Percentiles rank a stretch among this genome's conserved stretches.
phyloP scores from a whole-genome alignment of 1,140 invertebrate genomes.

The Macrobrachium nipponense region DNA sequence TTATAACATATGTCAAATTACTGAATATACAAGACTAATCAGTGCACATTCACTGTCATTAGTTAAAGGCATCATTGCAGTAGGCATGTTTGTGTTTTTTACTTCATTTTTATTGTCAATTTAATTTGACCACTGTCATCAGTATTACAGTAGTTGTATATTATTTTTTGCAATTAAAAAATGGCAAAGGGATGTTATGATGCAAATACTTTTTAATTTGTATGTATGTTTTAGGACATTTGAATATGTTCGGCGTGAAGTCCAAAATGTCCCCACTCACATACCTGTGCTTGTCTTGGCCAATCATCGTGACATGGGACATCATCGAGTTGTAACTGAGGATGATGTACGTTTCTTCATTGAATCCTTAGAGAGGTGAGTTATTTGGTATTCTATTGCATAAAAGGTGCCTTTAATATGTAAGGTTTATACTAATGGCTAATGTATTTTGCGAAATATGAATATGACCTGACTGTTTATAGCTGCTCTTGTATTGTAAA shows the following conservation, averaged over 20 bases:
- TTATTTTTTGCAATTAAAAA: neutral
- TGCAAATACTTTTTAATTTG: neutral
- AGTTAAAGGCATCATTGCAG: too few relatives aligned
- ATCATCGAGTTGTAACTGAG: slow-evolving; percentile 84
- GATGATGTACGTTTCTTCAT: slow-evolving; percentile 67
- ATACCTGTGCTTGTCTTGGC: slow-evolving; percentile 92
- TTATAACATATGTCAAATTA: too few relatives aligned
- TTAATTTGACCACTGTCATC: too few relatives aligned
- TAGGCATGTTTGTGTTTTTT: too few relatives aligned
- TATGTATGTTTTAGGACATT: slow-evolving; percentile 81
- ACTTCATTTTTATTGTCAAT: too few relatives aligned
- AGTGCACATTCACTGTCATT: too few relatives aligned
- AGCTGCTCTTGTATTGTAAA: too few relatives aligned
- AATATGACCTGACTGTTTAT: too few relatives aligned
- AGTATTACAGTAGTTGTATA: neutral
- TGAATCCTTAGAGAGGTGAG: slow-evolving; percentile 66
- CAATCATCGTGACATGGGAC: slow-evolving; percentile 96
- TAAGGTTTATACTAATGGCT: neutral
- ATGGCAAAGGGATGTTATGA: neutral
- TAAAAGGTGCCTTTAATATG: neutral
- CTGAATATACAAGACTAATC: too few relatives aligned
- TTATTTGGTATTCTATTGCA: neutral
- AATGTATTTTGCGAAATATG: too few relatives aligned
- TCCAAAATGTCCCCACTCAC: slow-evolving; percentile 84
- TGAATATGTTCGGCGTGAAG: slow-evolving; percentile 92